Percentiles rank a stretch among this genome's conserved stretches.
Evolutionary conservation across 1,140 invertebrate species (phyloP).

Genomic region (Panagrolaimus sp.): DNA sequence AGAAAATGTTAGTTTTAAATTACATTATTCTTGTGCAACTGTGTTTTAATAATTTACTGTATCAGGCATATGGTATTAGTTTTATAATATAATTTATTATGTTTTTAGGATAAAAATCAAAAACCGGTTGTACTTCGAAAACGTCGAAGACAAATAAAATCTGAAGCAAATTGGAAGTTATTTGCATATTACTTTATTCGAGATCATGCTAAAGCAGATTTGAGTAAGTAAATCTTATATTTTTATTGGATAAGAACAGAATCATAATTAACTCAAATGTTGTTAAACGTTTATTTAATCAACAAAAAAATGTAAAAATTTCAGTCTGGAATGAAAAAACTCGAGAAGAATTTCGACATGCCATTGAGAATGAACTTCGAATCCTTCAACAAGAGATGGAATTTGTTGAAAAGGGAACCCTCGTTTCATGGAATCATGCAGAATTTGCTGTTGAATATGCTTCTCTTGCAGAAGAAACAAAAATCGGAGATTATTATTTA

Average conservation of each 20-base stretch:
- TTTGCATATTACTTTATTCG: slow-evolving; percentile 77
- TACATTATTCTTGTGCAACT: slow-evolving; percentile 14
- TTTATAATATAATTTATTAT: neutral
- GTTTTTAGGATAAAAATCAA: slow-evolving; percentile 31
- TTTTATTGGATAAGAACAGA: no score
- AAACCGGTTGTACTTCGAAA: slow-evolving; percentile 81
- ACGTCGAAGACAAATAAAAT: slow-evolving; percentile 76
- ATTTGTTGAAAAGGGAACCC: slow-evolving; percentile 63
- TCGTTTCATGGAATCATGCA: slow-evolving; percentile 91
- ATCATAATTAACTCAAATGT: no score
- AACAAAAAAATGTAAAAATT: no score
- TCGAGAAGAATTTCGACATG: slow-evolving; percentile 83
- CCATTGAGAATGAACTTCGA: slow-evolving; percentile 86
- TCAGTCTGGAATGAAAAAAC: slow-evolving; percentile 66
- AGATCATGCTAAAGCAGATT: slow-evolving; percentile 88
- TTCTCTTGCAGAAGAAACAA: slow-evolving; percentile 88
- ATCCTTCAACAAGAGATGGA: slow-evolving; percentile 84
- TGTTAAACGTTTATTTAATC: no score
- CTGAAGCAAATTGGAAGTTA: slow-evolving; percentile 72
- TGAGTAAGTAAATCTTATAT: slow-evolving; percentile 99
- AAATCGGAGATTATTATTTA: slow-evolving; percentile 96
- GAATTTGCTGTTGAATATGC: slow-evolving; percentile 78
- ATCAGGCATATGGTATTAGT: slow-evolving; percentile 21
- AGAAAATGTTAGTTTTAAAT: slow-evolving; percentile 63
- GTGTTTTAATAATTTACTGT: slow-evolving; percentile 60